Percentiles rank a stretch among this genome's conserved stretches.
Evolutionary conservation across 1,140 invertebrate species (phyloP).

Genomic region (Aporrectodea caliginosa): DNA sequence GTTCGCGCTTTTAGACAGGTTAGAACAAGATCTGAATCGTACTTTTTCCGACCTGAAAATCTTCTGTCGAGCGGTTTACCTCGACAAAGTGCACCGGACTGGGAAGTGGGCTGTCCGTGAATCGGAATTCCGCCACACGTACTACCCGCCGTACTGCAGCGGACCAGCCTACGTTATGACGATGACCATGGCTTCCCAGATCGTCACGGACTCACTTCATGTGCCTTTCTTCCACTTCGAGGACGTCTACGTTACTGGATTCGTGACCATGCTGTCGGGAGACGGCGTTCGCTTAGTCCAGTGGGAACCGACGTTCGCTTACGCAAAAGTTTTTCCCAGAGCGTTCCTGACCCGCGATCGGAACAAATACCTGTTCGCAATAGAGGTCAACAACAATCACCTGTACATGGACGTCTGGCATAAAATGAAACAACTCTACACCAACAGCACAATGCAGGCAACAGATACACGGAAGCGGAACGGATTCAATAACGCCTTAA

Average conservation of each 20-base stretch:
- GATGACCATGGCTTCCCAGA: constrained; percentile 35
- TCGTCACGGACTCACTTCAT: constrained; percentile 45
- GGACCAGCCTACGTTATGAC: constrained; percentile 37
- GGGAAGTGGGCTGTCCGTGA: constrained; percentile 40
- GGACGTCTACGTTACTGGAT: constrained; percentile 59
- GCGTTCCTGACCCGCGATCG: no score
- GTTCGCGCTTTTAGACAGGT: constrained; percentile 45
- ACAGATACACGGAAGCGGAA: no score
- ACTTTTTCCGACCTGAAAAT: neutral
- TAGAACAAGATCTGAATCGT: neutral
- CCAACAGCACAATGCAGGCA: no score
- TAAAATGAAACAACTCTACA: no score
- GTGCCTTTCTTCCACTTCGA: constrained; percentile 59
- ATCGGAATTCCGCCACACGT: constrained; percentile 29
- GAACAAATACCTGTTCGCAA: no score
- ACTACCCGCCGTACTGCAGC: constrained; percentile 40
- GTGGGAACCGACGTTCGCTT: neutral
- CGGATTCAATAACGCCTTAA: no score
- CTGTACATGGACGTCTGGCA: no score
- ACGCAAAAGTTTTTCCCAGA: no score
- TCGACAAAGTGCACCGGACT: constrained; percentile 35
- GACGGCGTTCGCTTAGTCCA: neutral
- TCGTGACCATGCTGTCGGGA: constrained; percentile 41
- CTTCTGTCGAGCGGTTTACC: neutral
- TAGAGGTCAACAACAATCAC: no score